A percentile compares a stretch with the other conserved stretches of the same genome.
Evolutionary conservation across 2,888 invertebrate species (phyloP).

Genomic region (Drosophila neotestacea): DNA sequence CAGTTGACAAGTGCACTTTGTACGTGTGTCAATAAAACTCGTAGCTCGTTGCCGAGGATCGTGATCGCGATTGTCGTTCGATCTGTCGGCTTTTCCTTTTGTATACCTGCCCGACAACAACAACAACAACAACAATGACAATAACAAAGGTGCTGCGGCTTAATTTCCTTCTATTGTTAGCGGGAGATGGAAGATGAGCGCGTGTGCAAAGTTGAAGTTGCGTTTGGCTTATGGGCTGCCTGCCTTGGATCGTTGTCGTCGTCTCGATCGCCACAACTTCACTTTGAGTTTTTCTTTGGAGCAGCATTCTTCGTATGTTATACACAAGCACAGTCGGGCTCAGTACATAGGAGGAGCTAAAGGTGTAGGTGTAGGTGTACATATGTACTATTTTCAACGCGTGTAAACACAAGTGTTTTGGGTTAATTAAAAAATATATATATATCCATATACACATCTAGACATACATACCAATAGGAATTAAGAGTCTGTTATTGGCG

Average conservation of each 20-base stretch:
- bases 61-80: conserved; percentile 20
- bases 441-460: conserved; percentile 19
- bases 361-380: conserved; percentile 68
- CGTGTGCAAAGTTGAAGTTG: conserved; percentile 73
- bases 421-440: conserved; percentile 63
- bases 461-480: conserved; percentile 31
- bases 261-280: conserved; percentile 76
- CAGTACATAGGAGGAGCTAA: conserved; percentile 29
- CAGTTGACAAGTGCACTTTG: conserved; percentile 52
- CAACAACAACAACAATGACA: conserved; percentile 22
- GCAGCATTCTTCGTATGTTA: conserved; percentile 61
- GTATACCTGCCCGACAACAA: conserved; percentile 53
- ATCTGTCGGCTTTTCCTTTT: conserved; percentile 67
- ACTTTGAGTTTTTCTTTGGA: conserved; percentile 74
- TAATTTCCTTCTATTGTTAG: conserved; percentile 75
- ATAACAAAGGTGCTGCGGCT: conserved; percentile 56
- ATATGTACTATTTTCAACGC: conserved; percentile 36
- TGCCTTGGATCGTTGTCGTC: conserved; percentile 48
- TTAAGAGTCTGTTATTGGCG: conserved; percentile 21
- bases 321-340: conserved; percentile 29
- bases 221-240: conserved; percentile 62
- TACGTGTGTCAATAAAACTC: conserved; percentile 73
- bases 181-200: conserved; percentile 59
- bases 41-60: conserved; percentile 60
- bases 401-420: conserved; percentile 75